Conservation (phyloP, 92 coral and sea anemone species). For the Phenganax subtilis region DNA sequence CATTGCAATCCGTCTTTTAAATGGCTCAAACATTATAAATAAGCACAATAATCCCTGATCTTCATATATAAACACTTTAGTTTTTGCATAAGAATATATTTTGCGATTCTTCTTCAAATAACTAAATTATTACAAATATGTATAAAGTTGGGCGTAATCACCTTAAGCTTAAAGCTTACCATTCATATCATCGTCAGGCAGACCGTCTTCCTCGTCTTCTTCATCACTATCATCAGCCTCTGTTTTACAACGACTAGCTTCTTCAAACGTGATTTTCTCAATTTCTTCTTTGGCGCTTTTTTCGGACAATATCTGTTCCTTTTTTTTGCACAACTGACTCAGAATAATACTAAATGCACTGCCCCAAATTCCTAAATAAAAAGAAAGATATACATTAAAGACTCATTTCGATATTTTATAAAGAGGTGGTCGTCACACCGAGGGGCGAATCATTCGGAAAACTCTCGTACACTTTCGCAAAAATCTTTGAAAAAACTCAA, state of each 20-base stretch:
- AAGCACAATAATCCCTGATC: too few species aligned
- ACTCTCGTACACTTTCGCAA: too few species aligned
- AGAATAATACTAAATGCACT: slow-evolving; percentile 76
- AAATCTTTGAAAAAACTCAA: too few species aligned
- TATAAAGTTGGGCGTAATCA: neutral
- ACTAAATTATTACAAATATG: too few species aligned
- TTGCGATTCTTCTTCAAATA: too few species aligned
- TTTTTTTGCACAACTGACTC: neutral
- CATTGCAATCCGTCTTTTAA: too few species aligned
- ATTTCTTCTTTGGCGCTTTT: neutral
- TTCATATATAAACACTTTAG: too few species aligned
- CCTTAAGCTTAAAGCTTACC: neutral
- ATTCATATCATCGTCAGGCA: slow-evolving; percentile 18
- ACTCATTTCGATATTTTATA: neutral
- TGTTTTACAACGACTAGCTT: neutral
- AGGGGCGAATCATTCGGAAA: too few species aligned
- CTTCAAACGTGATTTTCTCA: neutral
- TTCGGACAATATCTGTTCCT: neutral
- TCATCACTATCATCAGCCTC: slow-evolving; percentile 25
- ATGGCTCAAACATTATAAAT: too few species aligned
- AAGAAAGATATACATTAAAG: neutral
- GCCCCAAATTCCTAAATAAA: slow-evolving; percentile 70
- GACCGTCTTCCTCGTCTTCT: neutral
- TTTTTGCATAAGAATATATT: too few species aligned
- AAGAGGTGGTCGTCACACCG: too few species aligned